Evolutionary conservation across 2,113 vertebrate species (phyloP).

Genomic region (Dromiciops gliroides): DNA sequence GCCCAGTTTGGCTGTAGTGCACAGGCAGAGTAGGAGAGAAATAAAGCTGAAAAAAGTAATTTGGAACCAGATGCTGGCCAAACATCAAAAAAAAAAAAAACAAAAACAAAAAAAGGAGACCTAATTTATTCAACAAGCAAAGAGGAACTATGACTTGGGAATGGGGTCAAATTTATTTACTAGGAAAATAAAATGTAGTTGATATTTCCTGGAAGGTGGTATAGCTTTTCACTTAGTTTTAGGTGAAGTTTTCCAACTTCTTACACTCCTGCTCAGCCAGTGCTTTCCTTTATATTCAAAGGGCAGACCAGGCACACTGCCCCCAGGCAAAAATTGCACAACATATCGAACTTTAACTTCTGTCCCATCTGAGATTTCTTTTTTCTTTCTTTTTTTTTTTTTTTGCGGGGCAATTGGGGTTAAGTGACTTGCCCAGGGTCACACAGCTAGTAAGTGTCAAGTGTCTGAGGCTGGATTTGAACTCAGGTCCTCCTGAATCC

Average conservation of each 20-base stretch:
- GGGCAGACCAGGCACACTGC: not conserved
- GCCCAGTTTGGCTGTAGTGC: not conserved
- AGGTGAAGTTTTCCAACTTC: not conserved
- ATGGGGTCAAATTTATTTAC: not conserved
- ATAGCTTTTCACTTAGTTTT: not conserved
- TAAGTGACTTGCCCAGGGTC: too few species aligned
- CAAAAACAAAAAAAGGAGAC: too few species aligned
- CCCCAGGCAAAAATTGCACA: not conserved
- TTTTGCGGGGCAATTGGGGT: too few species aligned
- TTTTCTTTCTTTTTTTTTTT: too few species aligned
- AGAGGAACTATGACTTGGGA: not conserved
- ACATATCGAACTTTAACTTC: not conserved
- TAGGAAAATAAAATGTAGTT: not conserved
- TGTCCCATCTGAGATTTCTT: not conserved
- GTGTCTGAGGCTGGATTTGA: too few species aligned
- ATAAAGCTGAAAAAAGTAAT: not conserved
- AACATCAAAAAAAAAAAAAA: not conserved
- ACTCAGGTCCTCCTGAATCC: too few species aligned
- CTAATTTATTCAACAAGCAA: not conserved
- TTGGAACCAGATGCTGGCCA: not conserved
- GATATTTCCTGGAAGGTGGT: not conserved
- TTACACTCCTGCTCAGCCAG: not conserved
- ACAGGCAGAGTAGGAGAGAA: not conserved
- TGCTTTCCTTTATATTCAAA: not conserved
- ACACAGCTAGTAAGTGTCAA: too few species aligned